Conservation (phyloP, 2,888 invertebrate genomes). For the Nudaria mundana region DNA sequence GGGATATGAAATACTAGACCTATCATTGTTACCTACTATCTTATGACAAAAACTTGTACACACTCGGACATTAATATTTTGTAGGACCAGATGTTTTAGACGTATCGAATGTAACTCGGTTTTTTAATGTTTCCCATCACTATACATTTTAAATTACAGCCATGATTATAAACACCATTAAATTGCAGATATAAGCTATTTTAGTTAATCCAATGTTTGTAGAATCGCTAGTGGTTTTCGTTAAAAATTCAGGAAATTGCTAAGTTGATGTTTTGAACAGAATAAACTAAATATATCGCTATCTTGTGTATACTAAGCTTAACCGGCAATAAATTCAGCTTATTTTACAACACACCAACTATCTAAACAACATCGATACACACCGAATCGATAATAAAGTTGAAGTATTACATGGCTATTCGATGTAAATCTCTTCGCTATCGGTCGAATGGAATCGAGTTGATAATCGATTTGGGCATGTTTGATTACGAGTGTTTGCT, state of each 20-base stretch:
- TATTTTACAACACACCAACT: constrained; percentile 1
- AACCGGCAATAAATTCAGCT: background rate
- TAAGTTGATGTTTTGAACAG: too few species aligned
- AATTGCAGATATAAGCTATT: too few species aligned
- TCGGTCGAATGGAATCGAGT: constrained; percentile 49
- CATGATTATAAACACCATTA: too few species aligned
- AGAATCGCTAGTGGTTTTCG: too few species aligned
- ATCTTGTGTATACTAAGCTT: background rate
- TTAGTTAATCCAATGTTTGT: too few species aligned
- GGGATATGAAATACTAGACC: background rate
- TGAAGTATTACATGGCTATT: constrained; percentile 34
- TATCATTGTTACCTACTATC: background rate
- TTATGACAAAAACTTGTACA: too few species aligned
- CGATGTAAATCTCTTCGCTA: constrained; percentile 37
- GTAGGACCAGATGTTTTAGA: too few species aligned
- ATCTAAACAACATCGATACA: constrained; percentile 19
- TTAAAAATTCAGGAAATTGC: too few species aligned
- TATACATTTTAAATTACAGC: too few species aligned
- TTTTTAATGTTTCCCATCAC: too few species aligned
- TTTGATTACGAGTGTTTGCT: constrained; percentile 72
- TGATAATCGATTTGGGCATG: constrained; percentile 70
- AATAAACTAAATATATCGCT: background rate
- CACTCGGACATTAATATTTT: too few species aligned
- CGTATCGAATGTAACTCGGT: too few species aligned
- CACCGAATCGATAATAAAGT: constrained; percentile 34